phyloP scores from a whole-genome alignment of 2,797 vertebrate species.

The Australoheros facetus region DNA sequence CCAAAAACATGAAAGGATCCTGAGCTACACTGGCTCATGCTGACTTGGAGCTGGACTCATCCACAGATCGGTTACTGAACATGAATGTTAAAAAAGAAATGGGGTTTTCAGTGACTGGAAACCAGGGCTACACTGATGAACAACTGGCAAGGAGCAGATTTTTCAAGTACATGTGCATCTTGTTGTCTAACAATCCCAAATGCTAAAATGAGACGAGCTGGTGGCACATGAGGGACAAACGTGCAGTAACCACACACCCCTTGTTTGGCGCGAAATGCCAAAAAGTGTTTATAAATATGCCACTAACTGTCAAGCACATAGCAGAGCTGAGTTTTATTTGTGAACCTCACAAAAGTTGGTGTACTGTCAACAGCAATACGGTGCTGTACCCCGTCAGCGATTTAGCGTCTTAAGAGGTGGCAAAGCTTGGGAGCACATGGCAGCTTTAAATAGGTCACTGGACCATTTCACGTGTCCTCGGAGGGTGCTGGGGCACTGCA shows the following conservation, averaged over 20 bases:
- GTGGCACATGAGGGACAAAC: constrained; percentile 69
- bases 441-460: constrained; percentile 78
- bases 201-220: constrained; percentile 56
- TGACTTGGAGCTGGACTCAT: constrained; percentile 61
- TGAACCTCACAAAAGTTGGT: constrained; percentile 65
- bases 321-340: constrained; percentile 62
- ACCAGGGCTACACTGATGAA: constrained; percentile 55
- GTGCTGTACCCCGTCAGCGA: constrained; percentile 51
- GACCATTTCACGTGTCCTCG: constrained; percentile 79
- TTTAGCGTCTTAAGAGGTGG: constrained; percentile 53
- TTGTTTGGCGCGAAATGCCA: constrained; percentile 60
- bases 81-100: constrained; percentile 54
- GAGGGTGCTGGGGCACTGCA: constrained; percentile 53
- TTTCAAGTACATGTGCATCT: constrained; percentile 52
- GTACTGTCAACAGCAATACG: constrained; percentile 65
- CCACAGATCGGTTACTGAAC: constrained; percentile 58
- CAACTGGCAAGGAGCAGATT: constrained; percentile 57
- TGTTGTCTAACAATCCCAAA: constrained; percentile 48
- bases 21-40: constrained; percentile 40
- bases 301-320: constrained; percentile 63
- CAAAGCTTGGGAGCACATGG: constrained; percentile 69
- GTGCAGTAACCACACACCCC: constrained; percentile 66
- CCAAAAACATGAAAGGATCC: constrained; percentile 59
- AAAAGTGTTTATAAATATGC: constrained; percentile 77
- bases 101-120: constrained; percentile 63